Percentiles rank a stretch among this genome's conserved stretches.
Conservation (phyloP, 2,888 invertebrate genomes). For the Phalangium opilio region DNA sequence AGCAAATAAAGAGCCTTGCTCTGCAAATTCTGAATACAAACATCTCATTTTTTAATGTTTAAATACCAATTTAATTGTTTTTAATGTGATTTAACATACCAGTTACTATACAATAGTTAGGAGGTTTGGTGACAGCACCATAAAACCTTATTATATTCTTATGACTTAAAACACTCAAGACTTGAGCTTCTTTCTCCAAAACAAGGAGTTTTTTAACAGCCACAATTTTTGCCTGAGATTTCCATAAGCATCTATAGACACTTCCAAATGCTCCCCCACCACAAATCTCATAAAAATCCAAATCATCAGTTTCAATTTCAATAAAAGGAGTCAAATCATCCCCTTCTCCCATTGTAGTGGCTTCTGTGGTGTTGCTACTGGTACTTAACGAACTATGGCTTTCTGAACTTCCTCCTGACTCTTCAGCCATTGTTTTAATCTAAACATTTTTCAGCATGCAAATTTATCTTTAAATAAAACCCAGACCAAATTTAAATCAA, state of each 20-base stretch:
- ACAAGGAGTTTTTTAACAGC: constrained; percentile 33
- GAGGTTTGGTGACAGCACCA: constrained; percentile 31
- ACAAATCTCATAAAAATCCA: constrained; percentile 32
- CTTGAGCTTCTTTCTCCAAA: constrained; percentile 33
- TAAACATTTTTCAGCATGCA: too few relatives aligned
- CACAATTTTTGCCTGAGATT: constrained; percentile 28
- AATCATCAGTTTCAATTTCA: constrained; percentile 29
- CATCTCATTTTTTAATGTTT: not conserved
- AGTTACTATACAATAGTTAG: constrained; percentile 33
- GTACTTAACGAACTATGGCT: not conserved
- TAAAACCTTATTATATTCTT: constrained; percentile 33
- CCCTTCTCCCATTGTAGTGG: constrained; percentile 9
- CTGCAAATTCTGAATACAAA: constrained; percentile 13
- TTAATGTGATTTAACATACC: constrained; percentile 22
- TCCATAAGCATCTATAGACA: constrained; percentile 33
- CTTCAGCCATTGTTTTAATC: constrained; percentile 10
- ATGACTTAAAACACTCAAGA: constrained; percentile 32
- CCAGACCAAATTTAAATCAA: too few relatives aligned
- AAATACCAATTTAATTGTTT: not conserved
- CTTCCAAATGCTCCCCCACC: constrained; percentile 34
- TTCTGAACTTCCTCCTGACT: constrained; percentile 11
- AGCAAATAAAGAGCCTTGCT: constrained; percentile 17
- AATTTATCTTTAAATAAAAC: too few relatives aligned
- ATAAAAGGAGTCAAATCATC: constrained; percentile 15
- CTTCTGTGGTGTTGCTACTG: not conserved